Base-by-base conservation (phyloP, 2,888 invertebrate genomes). In the Candidula unifasciata region DNA sequence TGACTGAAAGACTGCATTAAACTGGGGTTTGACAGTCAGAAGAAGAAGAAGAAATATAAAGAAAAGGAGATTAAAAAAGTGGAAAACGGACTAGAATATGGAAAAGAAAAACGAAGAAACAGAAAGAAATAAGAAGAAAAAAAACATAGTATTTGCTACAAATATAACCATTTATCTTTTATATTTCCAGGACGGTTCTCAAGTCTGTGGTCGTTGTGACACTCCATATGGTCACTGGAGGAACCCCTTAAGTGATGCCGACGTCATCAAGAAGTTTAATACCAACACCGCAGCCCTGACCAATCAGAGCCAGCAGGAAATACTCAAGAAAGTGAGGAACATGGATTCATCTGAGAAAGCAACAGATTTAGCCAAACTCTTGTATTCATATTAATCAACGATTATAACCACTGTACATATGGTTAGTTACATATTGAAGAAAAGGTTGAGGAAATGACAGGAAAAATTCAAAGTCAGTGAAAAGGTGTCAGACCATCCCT, bases 221-320 rank as follows among this genome's bases (percentile, higher is more conserved):
- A 89, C 89, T 33, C 91, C 91, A 0, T 89, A 90, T 79, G 90
- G 91, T 16, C 91, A 91, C 84, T 91, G 91, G 91, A 87, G 90
- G 35, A 88, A 88, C 73, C 91, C 91, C 8, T 85, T 91, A 27
- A 87, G 85, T 30, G 88, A 89, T 71, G 69, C 37, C 21, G 89
- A 90, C 69, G 86, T 91, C 13, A 82, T 89, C 52, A 82, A 78
- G 57, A 91, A 91, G 83, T 91, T 91, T 79, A 37, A 78, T n/a
- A 80, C 69, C 52, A 91, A 91, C 86, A 88, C 90, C 35, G 78
- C 57, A 24, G 79, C 66, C 76, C 52, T 88, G 84, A 44, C 86
- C 21, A 79, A 77, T 10, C 60, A 77, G 37, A 73, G 71, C 64
- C 82, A 84, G 78, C 52, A 77, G 33, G 54, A 81, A 30, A 21